Evolutionary conservation across 2,888 invertebrate genomes (phyloP), one percentile per base, ranked within the genome.

Genomic region (Amiota mariae): DNA sequence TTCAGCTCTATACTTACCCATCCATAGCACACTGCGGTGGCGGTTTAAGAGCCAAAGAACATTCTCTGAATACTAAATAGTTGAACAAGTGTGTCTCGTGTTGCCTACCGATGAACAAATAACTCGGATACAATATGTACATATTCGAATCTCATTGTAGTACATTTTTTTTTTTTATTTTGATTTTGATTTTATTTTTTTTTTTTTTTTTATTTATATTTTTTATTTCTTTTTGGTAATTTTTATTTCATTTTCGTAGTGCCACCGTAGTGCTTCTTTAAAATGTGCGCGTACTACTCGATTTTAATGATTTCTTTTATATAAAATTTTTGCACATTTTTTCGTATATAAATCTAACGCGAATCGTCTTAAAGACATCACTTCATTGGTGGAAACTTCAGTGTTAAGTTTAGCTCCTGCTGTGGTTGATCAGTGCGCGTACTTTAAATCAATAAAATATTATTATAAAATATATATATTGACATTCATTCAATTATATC

Each of bases 341-440:
- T 83, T 84, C 82, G 87, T 89, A 89, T 89, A 89, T 88, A 89
- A 89, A 88, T 89, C 89, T 89, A 89, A 89, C 87, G 85, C 82
- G 82, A 78, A 83, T 78, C 85, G 77, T 74, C 82, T 81, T 73
- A 70, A 82, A 85, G 87, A 82, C 86, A 90, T 89, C 90, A 89
- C 86, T 89, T 87, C 88, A 87, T 88, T 87, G 89, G 89, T 89
- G 89, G 90, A 89, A 89, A 89, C 89, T 90, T 89, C 83, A 87
- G 86, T 84, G 88, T 84, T 82, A 89, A 89, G 89, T 89, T 89
- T 90, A 89, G 90, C 89, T 89, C 89, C 89, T 86, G 85, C 85
- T 81, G 87, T 81, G 79, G 49, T 77, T 87, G 85, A 84, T 87
- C 87, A 83, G 81, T 81, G 77, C 81, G 82, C 80, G 76, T 68